These are phyloP conservation scores for Pteropus rufus DNA, from an alignment of 2,797 vertebrate genomes.

Conservation along the genomic window DNA sequence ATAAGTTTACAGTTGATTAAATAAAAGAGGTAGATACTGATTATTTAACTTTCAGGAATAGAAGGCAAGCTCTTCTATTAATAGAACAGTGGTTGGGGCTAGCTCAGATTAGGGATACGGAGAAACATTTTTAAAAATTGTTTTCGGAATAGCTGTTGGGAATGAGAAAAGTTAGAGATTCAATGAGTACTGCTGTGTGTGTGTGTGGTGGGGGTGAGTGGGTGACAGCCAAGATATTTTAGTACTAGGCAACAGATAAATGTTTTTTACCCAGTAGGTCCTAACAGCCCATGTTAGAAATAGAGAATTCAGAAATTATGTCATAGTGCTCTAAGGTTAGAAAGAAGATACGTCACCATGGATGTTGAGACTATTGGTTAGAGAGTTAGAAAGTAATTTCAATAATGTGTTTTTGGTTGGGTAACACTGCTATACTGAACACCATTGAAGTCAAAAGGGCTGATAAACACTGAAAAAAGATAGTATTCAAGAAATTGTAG, in stretches of 20 bases:
- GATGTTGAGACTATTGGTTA: not conserved
- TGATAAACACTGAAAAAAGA: not conserved
- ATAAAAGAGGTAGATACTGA: not conserved
- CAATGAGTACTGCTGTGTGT: not conserved
- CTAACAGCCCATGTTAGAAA: not conserved
- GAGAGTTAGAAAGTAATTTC: not conserved
- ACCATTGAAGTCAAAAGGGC: not conserved
- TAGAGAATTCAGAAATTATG: conserved; percentile 2
- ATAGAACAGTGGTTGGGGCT: not conserved
- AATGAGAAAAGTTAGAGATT: not conserved
- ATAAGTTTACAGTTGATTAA: not conserved
- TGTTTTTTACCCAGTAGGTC: not conserved
- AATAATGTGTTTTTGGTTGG: not conserved
- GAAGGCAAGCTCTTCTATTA: not conserved
- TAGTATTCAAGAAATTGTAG: not conserved
- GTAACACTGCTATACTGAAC: not conserved
- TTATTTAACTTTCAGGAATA: not conserved
- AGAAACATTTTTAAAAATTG: not conserved
- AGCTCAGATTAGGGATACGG: not conserved
- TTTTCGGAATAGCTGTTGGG: not conserved
- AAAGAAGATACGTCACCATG: not conserved
- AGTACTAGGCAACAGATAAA: not conserved
- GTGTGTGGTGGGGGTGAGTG: no score
- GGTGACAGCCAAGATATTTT: not conserved
- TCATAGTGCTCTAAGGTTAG: not conserved